phyloP scores from a whole-genome alignment of 2,888 invertebrate genomes.

The Athalia rosae region DNA sequence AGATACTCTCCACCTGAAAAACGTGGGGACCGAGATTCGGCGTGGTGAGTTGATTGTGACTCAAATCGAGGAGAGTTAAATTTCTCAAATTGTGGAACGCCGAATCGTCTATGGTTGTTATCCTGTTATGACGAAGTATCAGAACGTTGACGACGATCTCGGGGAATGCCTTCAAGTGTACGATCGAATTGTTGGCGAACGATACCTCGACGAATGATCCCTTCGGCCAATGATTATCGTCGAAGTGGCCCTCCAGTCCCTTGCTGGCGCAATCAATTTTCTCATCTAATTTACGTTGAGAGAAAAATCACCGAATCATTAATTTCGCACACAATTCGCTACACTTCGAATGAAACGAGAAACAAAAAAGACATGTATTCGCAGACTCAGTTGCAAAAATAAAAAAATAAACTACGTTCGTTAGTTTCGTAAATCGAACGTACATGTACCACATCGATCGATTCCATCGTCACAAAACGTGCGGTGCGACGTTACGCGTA shows the following conservation, averaged over 20 bases:
- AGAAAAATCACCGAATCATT: background rate
- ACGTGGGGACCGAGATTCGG: conserved; percentile 77
- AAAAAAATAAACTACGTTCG: too few relatives aligned
- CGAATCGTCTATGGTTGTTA: conserved; percentile 78
- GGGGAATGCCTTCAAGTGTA: conserved; percentile 76
- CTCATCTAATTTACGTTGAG: conserved; percentile 47
- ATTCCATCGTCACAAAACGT: too few relatives aligned
- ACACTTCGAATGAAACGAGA: too few relatives aligned
- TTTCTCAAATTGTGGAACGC: conserved; percentile 80
- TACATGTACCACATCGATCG: too few relatives aligned
- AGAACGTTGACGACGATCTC: conserved; percentile 75
- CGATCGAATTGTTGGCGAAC: conserved; percentile 61
- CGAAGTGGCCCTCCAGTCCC: conserved; percentile 75
- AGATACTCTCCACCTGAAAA: conserved; percentile 4
- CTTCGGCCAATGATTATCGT: conserved; percentile 76
- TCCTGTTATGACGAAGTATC: conserved; percentile 79
- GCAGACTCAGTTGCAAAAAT: too few relatives aligned
- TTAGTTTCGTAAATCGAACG: too few relatives aligned
- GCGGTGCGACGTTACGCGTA: too few relatives aligned
- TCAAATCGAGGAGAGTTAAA: conserved; percentile 81
- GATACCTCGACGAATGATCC: conserved; percentile 64
- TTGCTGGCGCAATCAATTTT: conserved; percentile 76
- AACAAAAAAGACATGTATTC: too few relatives aligned
- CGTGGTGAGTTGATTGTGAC: conserved; percentile 80
- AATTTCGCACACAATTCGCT: too few relatives aligned